phyloP scores from a whole-genome alignment of 2,797 vertebrate species.

The Amazonetta brasiliensis region DNA sequence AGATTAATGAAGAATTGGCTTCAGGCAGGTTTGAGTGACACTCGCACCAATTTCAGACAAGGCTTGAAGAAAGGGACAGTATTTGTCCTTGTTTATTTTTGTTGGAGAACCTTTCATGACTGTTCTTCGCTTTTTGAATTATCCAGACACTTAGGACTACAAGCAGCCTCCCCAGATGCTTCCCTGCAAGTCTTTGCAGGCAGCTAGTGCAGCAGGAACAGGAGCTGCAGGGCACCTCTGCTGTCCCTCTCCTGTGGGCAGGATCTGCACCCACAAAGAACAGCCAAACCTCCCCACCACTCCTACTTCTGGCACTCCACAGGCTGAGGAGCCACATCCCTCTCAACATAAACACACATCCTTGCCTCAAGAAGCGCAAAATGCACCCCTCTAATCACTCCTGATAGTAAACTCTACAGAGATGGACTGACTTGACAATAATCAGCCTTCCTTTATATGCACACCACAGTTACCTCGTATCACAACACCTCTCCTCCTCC shows the following conservation, averaged over 20 bases:
- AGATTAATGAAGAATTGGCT: not conserved
- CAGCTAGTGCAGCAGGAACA: not conserved
- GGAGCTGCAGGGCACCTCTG: fast-evolving
- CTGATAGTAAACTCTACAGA: fast-evolving
- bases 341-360: fast-evolving
- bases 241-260: not conserved
- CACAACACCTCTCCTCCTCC: not conserved
- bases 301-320: not conserved
- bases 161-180: not conserved
- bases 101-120: not conserved
- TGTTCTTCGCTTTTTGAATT: not conserved
- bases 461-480: not conserved
- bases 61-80: not conserved
- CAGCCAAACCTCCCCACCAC: not conserved
- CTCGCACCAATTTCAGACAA: not conserved
- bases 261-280: not conserved
- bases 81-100: not conserved
- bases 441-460: not conserved
- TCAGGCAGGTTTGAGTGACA: not conserved
- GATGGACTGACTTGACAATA: not conserved
- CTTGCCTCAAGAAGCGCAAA: not conserved
- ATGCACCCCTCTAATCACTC: not conserved
- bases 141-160: not conserved
- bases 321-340: not conserved
- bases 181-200: not conserved